Evolutionary conservation across 2,113 vertebrate species (phyloP).

Genomic region (Mus spicilegus): DNA sequence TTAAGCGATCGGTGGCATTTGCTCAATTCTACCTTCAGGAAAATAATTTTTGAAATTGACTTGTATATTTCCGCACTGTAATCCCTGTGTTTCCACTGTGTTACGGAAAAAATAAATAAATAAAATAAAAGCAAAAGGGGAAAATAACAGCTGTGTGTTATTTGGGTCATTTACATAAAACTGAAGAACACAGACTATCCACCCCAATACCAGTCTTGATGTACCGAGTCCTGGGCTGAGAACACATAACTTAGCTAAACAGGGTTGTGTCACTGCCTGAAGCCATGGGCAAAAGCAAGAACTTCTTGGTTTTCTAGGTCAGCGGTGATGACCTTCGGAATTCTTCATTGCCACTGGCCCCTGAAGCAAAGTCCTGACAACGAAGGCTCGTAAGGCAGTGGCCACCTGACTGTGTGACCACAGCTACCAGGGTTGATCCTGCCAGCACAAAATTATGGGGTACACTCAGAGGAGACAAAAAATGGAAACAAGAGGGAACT

Average conservation of each 20-base stretch:
- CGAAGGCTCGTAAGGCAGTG: not conserved
- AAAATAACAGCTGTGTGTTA: not conserved
- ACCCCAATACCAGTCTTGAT: accelerated
- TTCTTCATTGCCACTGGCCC: not conserved
- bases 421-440: not conserved
- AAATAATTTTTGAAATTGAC: constrained; percentile 7
- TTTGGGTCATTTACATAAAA: not conserved
- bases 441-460: not conserved
- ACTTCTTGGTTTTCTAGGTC: constrained; percentile 53
- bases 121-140: not conserved
- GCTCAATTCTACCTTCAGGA: not conserved
- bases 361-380: not conserved
- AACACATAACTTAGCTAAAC: not conserved
- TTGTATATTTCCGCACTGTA: constrained; percentile 16
- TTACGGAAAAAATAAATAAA: not conserved
- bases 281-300: constrained; percentile 43
- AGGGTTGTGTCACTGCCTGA: not conserved
- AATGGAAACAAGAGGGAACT: not conserved
- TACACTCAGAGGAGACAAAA: not conserved
- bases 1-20: not conserved
- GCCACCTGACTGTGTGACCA: not conserved
- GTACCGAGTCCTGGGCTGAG: not conserved
- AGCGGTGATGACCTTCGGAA: constrained; percentile 44
- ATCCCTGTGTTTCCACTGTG: not conserved
- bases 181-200: not conserved